Percentiles rank a stretch among this genome's conserved stretches.
These are phyloP conservation scores for Merodon equestris DNA, from an alignment of 2,888 invertebrate genomes.

Conservation along the genomic window DNA sequence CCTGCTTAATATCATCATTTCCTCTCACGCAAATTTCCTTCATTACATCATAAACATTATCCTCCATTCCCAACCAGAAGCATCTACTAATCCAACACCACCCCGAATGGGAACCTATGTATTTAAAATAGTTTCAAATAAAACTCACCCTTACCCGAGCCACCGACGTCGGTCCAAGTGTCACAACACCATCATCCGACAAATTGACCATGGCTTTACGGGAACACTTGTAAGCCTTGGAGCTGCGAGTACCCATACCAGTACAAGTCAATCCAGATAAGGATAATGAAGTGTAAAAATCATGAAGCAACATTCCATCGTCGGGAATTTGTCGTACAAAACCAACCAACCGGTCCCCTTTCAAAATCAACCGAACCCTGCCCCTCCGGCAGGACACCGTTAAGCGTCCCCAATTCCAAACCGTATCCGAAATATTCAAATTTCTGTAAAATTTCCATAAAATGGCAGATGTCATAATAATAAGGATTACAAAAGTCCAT, in stretches of 20 bases:
- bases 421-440: conserved; percentile 58
- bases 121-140: conserved; percentile 48
- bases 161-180: conserved; percentile 31
- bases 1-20: conserved; percentile 35
- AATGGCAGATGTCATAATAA: conserved; percentile 46
- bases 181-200: conserved; percentile 46
- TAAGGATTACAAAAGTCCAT: conserved; percentile 64
- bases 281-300: conserved; percentile 65
- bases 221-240: conserved; percentile 4
- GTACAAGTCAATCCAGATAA: conserved; percentile 42
- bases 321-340: conserved; percentile 29
- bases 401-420: conserved; percentile 36
- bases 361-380: background rate
- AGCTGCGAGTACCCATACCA: background rate
- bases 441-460: conserved; percentile 62
- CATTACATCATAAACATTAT: conserved; percentile 46
- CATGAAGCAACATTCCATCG: conserved; percentile 64
- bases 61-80: conserved; percentile 2
- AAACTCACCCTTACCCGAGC: conserved; percentile 24
- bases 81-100: background rate
- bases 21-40: conserved; percentile 29
- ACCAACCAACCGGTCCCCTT: background rate
- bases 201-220: conserved; percentile 45
- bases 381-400: background rate
- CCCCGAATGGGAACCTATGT: conserved; percentile 1